Base-by-base conservation (phyloP, 2,888 invertebrate species). In the Xylota segnis region DNA sequence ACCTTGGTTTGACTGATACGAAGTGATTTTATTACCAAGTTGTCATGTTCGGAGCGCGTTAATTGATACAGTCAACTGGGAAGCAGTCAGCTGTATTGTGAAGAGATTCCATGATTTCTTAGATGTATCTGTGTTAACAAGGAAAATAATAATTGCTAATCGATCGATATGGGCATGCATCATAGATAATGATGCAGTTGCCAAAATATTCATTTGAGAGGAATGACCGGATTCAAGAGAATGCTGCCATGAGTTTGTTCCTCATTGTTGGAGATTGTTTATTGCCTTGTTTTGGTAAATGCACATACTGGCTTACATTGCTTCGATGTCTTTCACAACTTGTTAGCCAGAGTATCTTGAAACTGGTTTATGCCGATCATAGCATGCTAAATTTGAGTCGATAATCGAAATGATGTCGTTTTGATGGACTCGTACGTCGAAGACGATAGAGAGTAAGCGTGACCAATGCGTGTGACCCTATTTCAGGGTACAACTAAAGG, bases 21-120 rank as follows among this genome's bases (percentile, higher is more conserved):
- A 59, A 59, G 12, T 12, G 7, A 40, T 59, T 37, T 59, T 23
- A 59, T 37, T 27, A 23, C n/a, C n/a, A 27, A 59, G 40, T 59
- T 59, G 59, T 37, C 40, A 40, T 18, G 18, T 43, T 59, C 2
- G 27, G 18, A 34, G 50, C 47, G 58, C 23, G 40, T 59, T 23
- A 59, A 59, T 40, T 59, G 23, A 27, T 37, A 6, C 18, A 40
- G n/a, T n/a, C 18, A 27, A 23, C 3, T 23, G n/a, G 59, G 23
- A 27, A 59, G 7, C n/a, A 12, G 18, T 9, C 59, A 40, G 23
- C n/a, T 40, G 5, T 23, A n/a, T 12, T 10, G 23, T 59, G 7
- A 27, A 43, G 10, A 43, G 4, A 12, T 58, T 59, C 10, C 6
- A 29, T 27, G 18, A 1, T 27, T 54, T 54, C 4, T 14, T 54